Evolutionary conservation across 1,140 invertebrate genomes (phyloP).

Genomic region (Mamestra configurata): DNA sequence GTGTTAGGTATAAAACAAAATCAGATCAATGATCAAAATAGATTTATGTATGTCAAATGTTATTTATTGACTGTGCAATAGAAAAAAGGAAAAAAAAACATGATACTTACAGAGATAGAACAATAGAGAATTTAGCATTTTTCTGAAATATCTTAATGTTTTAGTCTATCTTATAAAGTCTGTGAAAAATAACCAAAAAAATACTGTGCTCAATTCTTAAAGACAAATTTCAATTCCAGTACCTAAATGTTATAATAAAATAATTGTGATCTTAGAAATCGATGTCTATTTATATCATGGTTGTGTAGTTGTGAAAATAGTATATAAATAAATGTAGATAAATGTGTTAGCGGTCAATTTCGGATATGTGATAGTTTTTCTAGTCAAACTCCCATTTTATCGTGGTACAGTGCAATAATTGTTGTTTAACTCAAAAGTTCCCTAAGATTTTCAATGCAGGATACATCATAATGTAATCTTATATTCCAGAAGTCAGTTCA

Average conservation of each 20-base stretch:
- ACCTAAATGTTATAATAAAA: slow-evolving; percentile 37
- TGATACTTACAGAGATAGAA: not conserved
- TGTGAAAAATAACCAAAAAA: not conserved
- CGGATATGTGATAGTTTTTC: slow-evolving; percentile 45
- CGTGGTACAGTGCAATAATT: not conserved
- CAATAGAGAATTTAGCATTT: not conserved
- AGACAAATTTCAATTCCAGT: not conserved
- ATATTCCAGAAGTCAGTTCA: no score
- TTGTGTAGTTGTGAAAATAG: slow-evolving; percentile 51
- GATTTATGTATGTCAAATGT: no score
- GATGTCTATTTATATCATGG: slow-evolving; percentile 56
- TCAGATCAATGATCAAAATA: not conserved
- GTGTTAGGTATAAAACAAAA: not conserved
- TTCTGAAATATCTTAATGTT: not conserved
- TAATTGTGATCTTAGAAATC: slow-evolving; percentile 55
- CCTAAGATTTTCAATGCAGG: not conserved
- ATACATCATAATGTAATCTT: not conserved
- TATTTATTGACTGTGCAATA: no score
- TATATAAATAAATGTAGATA: slow-evolving; percentile 24
- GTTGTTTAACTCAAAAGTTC: not conserved
- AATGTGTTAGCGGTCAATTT: slow-evolving; percentile 52
- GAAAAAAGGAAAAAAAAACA: not conserved
- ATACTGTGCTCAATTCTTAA: not conserved
- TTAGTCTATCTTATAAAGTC: not conserved
- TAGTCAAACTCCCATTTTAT: slow-evolving; percentile 23